These are phyloP conservation scores for Erpetoichthys calabaricus DNA, from an alignment of 2,797 vertebrate genomes.

Conservation along the genomic window DNA sequence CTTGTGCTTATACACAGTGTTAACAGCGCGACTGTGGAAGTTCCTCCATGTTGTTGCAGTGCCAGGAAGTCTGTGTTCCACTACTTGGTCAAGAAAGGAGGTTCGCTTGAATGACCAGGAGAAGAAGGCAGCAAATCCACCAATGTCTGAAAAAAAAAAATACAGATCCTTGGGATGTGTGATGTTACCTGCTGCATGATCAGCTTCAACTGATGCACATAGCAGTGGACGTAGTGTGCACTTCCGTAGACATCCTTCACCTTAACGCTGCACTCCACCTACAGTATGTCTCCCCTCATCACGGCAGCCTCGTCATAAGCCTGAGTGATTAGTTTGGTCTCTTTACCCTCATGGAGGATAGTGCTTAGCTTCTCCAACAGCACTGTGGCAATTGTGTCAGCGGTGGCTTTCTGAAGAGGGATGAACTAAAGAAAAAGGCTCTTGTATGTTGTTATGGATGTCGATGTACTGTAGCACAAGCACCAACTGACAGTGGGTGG, in stretches of 20 bases:
- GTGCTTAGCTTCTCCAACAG: slow-evolving; percentile 7
- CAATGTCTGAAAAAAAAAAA: slow-evolving; percentile 9
- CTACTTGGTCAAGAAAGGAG: slow-evolving; percentile 8
- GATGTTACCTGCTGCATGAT: slow-evolving; percentile 14
- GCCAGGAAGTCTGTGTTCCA: slow-evolving; percentile 7
- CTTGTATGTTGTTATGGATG: slow-evolving; percentile 6
- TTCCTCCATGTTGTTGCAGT: slow-evolving; percentile 9
- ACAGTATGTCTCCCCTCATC: slow-evolving; percentile 5
- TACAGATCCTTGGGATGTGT: slow-evolving; percentile 4
- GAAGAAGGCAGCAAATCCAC: slow-evolving; percentile 10
- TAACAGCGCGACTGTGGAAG: slow-evolving; percentile 9
- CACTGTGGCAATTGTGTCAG: not conserved
- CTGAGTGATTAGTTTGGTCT: slow-evolving; percentile 4
- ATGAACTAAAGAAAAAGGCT: slow-evolving; percentile 11
- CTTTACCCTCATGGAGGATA: slow-evolving; percentile 3
- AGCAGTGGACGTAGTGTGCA: slow-evolving; percentile 10
- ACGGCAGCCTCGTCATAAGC: slow-evolving; percentile 1
- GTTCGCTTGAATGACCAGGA: slow-evolving; percentile 12
- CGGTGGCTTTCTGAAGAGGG: slow-evolving; percentile 2
- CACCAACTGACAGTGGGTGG: slow-evolving; percentile 12
- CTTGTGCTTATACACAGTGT: slow-evolving; percentile 10
- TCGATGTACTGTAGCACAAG: slow-evolving; percentile 11
- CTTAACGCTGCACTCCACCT: slow-evolving; percentile 5
- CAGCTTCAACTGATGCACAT: slow-evolving; percentile 16
- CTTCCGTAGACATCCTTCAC: slow-evolving; percentile 1